A percentile compares a stretch with the other conserved stretches of the same genome.
Conservation (phyloP, 2,888 invertebrate species). For the Pecten maximus region DNA sequence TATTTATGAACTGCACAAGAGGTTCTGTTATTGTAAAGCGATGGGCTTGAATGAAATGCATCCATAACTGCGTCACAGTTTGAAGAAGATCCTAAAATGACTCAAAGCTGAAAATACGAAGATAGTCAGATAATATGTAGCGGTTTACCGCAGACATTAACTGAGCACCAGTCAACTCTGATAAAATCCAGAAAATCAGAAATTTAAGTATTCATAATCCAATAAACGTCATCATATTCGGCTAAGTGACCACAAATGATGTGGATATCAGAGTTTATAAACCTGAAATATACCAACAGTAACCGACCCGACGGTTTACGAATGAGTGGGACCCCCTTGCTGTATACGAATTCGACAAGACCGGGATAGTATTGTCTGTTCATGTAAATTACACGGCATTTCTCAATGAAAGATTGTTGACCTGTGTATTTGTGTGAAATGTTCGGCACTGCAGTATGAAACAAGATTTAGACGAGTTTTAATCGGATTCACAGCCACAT, state of each 20-base stretch:
- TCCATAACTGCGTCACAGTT: too few species aligned
- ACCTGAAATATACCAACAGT: background rate
- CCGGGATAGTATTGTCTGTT: background rate
- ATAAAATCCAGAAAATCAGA: too few species aligned
- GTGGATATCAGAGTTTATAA: background rate
- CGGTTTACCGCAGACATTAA: too few species aligned
- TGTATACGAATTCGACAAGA: background rate
- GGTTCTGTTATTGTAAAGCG: too few species aligned
- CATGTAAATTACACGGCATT: slow-evolving; percentile 20
- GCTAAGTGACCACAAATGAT: background rate
- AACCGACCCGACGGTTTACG: background rate
- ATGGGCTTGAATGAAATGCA: too few species aligned
- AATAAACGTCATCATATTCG: too few species aligned
- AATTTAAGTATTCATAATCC: too few species aligned
- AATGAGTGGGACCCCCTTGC: slow-evolving; percentile 1
- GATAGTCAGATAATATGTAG: too few species aligned
- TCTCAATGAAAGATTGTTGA: slow-evolving; percentile 36
- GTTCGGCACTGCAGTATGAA: slow-evolving; percentile 49
- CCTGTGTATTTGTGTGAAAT: slow-evolving; percentile 51
- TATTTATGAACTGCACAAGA: too few species aligned
- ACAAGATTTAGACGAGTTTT: slow-evolving; percentile 50
- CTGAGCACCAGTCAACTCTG: too few species aligned
- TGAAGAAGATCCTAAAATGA: too few species aligned
- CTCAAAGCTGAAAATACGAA: too few species aligned
- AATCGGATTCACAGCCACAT: slow-evolving; percentile 54